These are phyloP conservation scores for Zenarchopterus dispar DNA, from an alignment of 2,797 vertebrate species.

Conservation along the genomic window DNA sequence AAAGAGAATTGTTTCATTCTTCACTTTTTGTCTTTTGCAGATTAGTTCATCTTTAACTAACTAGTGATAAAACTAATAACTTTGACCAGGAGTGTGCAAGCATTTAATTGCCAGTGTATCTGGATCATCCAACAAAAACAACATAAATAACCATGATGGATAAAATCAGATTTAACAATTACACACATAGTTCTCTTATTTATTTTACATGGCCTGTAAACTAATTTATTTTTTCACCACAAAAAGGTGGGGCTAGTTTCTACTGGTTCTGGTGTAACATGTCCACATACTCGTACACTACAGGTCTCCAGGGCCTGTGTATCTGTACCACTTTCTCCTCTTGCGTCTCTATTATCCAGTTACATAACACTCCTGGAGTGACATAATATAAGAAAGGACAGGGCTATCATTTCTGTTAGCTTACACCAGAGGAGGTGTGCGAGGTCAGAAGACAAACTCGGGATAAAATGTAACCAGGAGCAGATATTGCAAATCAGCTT, in stretches of 20 bases:
- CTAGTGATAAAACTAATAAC: too few relatives aligned
- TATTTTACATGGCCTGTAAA: background rate
- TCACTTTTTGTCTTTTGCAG: too few relatives aligned
- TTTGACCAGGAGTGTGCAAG: background rate
- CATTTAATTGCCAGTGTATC: background rate
- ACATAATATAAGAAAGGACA: slow-evolving; percentile 14
- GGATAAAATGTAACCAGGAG: slow-evolving; percentile 46
- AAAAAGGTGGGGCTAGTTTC: background rate
- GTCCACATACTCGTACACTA: background rate
- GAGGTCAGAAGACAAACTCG: slow-evolving; percentile 19
- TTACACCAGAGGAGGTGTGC: background rate
- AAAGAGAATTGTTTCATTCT: too few relatives aligned
- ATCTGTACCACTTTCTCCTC: slow-evolving; percentile 34
- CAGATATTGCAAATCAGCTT: slow-evolving; percentile 3
- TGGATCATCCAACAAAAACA: background rate
- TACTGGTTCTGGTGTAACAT: background rate
- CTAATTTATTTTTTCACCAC: background rate
- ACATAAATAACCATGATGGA: too few relatives aligned
- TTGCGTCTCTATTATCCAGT: slow-evolving; percentile 34
- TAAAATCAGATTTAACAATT: background rate
- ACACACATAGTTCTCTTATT: background rate
- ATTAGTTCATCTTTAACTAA: too few relatives aligned
- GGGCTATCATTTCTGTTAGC: slow-evolving; percentile 24
- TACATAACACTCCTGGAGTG: slow-evolving; percentile 42
- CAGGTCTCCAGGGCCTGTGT: slow-evolving; percentile 23